phyloP scores from a whole-genome alignment of 2,113 vertebrate species.

The Mobula birostris region DNA sequence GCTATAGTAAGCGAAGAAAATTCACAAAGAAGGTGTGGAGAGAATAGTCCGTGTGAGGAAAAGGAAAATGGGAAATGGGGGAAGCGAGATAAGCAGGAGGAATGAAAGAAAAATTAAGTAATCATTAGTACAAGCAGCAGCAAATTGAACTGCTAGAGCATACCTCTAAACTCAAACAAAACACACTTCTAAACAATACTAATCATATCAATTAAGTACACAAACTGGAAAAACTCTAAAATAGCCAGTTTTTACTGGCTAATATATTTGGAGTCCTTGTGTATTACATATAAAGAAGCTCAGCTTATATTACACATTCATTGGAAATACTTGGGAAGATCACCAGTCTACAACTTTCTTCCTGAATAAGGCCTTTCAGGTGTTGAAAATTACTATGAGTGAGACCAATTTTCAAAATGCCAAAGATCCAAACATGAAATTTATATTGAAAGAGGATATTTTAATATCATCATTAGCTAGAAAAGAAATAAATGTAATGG shows the following conservation, averaged over 20 bases:
- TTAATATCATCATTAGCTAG: not conserved
- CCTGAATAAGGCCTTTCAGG: not conserved
- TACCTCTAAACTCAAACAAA: not conserved
- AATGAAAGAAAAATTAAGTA: constrained; percentile 67
- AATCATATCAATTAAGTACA: constrained; percentile 10
- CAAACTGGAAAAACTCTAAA: not conserved
- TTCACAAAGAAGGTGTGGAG: constrained; percentile 57
- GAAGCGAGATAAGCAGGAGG: constrained; percentile 36
- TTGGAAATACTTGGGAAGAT: not conserved
- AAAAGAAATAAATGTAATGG: not conserved
- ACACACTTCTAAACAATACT: not conserved
- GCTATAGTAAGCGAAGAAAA: constrained; percentile 78
- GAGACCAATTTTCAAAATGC: not conserved
- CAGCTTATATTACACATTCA: not conserved
- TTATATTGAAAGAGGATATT: not conserved
- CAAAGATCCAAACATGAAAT: not conserved
- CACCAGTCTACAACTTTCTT: not conserved
- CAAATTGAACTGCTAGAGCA: constrained; percentile 44
- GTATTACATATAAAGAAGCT: not conserved
- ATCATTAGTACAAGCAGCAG: constrained; percentile 73
- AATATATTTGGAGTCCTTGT: not conserved
- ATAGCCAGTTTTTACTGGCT: not conserved
- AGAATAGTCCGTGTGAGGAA: constrained; percentile 57
- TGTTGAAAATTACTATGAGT: not conserved
- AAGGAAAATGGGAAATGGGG: constrained; percentile 44